Base-by-base conservation (phyloP, 2,113 vertebrate species). In the Ageneiosus marmoratus region DNA sequence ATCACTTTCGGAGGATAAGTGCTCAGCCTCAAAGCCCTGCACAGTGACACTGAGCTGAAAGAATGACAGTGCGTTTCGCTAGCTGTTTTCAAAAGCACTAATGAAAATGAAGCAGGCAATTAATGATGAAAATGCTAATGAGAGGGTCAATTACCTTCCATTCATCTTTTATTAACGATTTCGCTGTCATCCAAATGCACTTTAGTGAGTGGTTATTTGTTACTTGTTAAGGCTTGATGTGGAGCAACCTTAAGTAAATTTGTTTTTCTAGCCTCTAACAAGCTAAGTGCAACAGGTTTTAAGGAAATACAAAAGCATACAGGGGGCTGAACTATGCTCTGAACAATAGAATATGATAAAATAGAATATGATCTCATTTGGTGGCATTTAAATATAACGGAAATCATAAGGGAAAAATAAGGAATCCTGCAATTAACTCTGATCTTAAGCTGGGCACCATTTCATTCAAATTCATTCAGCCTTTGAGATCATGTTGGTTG, bases 1-100 rank as follows among this genome's bases (percentile, higher is more conserved):
- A 86, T 89, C 84, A 88, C 77, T 88, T 88, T 87, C 80, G 53
- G 75, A 72, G 80, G 82, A 81, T 81, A 89, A 81, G 51, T 73
- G 53, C 58, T 82, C 79, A 70, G 62, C 79, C 44, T 70, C 53
- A 78, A 50, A 51, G 84, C 77, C 72, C 77, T 75, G 60, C 34
- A 51, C 32, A 29, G 79, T 79, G 75, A 87, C 69, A 82, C 51
- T 4, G 41, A 56, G 46, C 67, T 48, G 3, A 37, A 75, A 82
- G 65, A 79, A 72, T 77, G 65, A 69, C 41, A 69, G 15, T 4
- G 51, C 50, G 56, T 77, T 46, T 29, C 13, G 13, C 24, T 62
- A 81, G 53, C 10, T 11, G 34, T 16, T 81, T 79, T 72, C 73
- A 76, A 58, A 77, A 77, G 37, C 51, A 12, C 29, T 84, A 53